A percentile compares a stretch with the other conserved stretches of the same genome.
phyloP scores from a whole-genome alignment of 2,888 invertebrate genomes.

The Erebia ligea region DNA sequence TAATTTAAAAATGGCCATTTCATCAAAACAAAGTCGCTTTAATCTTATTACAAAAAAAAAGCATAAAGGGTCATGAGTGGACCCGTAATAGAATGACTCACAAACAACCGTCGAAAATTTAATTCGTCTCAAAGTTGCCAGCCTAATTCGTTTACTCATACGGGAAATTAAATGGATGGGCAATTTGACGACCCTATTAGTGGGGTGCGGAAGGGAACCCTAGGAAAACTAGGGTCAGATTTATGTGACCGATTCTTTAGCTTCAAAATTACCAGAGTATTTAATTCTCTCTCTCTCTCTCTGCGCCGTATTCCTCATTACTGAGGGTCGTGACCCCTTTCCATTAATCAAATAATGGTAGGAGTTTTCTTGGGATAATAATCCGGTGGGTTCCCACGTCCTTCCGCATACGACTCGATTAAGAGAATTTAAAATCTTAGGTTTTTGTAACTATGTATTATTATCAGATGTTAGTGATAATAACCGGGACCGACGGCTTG shows the following conservation, averaged over 20 bases:
- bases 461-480: too few species aligned
- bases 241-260: conserved; percentile 51
- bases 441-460: too few species aligned
- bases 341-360: too few species aligned
- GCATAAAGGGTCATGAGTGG: conserved; percentile 35
- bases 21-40: conserved; percentile 40
- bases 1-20: conserved; percentile 20
- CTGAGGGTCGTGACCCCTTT: too few species aligned
- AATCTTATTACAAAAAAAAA: conserved; percentile 49
- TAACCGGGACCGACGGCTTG: too few species aligned
- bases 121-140: conserved; percentile 79
- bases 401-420: too few species aligned
- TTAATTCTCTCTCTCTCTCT: background rate
- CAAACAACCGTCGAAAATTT: conserved; percentile 72
- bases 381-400: too few species aligned
- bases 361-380: too few species aligned
- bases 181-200: conserved; percentile 80
- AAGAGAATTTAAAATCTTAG: too few species aligned
- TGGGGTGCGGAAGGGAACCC: conserved; percentile 58
- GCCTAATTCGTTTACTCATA: conserved; percentile 80
- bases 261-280: conserved; percentile 3
- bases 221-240: conserved; percentile 67
- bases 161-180: conserved; percentile 82
- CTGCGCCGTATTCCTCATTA: too few species aligned
- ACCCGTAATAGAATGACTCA: conserved; percentile 50